A percentile compares a stretch with the other conserved stretches of the same genome.
Evolutionary conservation across 2,797 vertebrate species (phyloP).

Genomic region (Poecilia gillii): DNA sequence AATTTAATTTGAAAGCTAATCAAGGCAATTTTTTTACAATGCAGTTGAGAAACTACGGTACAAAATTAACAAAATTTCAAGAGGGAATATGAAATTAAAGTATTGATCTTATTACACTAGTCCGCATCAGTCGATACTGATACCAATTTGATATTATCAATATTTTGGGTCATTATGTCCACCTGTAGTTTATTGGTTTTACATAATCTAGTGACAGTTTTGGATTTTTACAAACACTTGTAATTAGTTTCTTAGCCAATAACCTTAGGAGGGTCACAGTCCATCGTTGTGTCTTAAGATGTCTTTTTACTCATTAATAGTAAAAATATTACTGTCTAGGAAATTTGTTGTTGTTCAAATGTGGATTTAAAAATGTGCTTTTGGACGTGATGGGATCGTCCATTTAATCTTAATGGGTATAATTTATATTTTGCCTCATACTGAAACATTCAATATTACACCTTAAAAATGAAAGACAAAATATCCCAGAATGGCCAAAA

Average conservation of each 20-base stretch:
- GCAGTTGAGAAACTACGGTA: too few species aligned
- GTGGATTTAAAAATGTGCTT: background rate
- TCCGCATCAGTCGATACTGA: too few species aligned
- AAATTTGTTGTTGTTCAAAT: background rate
- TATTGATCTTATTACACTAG: too few species aligned
- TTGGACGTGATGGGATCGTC: background rate
- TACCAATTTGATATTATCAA: too few species aligned
- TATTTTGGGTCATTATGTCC: too few species aligned
- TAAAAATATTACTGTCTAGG: background rate
- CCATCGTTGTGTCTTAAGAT: background rate
- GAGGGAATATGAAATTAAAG: too few species aligned
- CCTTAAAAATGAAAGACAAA: background rate
- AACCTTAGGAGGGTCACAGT: background rate
- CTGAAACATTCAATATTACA: background rate
- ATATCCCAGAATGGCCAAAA: slow-evolving; percentile 48
- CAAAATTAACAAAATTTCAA: too few species aligned
- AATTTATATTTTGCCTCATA: background rate
- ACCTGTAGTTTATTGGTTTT: background rate
- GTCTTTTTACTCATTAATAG: background rate
- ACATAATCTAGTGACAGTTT: background rate
- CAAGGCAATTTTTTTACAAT: too few species aligned
- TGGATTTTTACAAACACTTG: too few species aligned
- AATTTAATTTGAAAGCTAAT: too few species aligned
- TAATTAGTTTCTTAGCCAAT: too few species aligned
- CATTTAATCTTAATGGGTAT: background rate